Conservation (phyloP, 2,113 vertebrate genomes). For the Xiphophorus maculatus region DNA sequence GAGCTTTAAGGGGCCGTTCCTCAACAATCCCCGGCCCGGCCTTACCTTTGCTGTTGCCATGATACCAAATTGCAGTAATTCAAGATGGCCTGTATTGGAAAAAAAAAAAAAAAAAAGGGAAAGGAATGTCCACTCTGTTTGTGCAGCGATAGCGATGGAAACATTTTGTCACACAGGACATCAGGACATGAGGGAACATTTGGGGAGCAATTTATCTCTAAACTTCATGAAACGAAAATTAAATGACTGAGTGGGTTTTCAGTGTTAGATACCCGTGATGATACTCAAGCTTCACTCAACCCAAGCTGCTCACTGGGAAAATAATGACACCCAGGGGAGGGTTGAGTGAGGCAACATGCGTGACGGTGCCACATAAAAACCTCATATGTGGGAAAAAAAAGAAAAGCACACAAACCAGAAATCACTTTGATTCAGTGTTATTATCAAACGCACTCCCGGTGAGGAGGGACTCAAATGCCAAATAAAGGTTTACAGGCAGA, state of each 20-base stretch:
- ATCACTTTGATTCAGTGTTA: conserved; percentile 64
- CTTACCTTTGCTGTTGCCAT: conserved; percentile 69
- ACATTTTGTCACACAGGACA: conserved; percentile 69
- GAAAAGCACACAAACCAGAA: conserved; percentile 41
- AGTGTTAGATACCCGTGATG: conserved; percentile 6
- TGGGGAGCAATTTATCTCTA: conserved; percentile 35
- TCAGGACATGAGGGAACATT: conserved; percentile 16
- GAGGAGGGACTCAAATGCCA: conserved; percentile 71
- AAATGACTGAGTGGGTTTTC: conserved; percentile 29
- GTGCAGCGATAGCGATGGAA: conserved; percentile 57
- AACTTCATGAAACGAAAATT: conserved; percentile 30
- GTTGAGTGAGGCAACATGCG: conserved; percentile 11
- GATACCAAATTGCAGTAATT: conserved; percentile 75
- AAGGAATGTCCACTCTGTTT: conserved; percentile 72
- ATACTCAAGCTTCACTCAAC: conserved; percentile 17
- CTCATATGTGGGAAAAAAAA: background rate
- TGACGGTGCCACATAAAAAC: conserved; percentile 35
- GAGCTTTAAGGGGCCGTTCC: conserved; percentile 60
- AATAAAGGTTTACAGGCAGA: conserved; percentile 81
- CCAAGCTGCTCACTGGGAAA: conserved; percentile 6
- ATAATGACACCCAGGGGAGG: background rate
- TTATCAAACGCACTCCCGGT: conserved; percentile 56
- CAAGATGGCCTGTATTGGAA: conserved; percentile 51
- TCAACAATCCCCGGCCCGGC: conserved; percentile 57
- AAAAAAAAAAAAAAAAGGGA: conserved; percentile 42